Percentiles rank a stretch among this genome's conserved stretches.
Conservation (phyloP, 2,797 vertebrate species). For the Thalassophryne amazonica region DNA sequence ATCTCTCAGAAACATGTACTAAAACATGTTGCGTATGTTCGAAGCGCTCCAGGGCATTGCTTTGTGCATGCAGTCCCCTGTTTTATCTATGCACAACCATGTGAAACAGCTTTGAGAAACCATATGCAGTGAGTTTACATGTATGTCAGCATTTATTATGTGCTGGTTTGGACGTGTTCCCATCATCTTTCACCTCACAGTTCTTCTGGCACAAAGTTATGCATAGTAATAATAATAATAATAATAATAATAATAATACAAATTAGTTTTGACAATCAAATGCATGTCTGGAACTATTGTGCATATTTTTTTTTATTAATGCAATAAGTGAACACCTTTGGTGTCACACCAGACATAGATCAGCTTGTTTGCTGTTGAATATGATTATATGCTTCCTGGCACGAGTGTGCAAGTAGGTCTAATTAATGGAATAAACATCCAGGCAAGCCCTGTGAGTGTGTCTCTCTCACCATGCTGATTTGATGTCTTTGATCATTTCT, state of each 20-base stretch:
- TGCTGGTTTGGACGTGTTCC: conserved; percentile 19
- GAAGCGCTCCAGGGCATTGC: not conserved
- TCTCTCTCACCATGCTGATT: conserved; percentile 56
- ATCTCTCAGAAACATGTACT: conserved; percentile 23
- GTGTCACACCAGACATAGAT: conserved; percentile 5
- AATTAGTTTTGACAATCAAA: conserved; percentile 44
- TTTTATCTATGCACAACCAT: conserved; percentile 22
- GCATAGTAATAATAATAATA: no score
- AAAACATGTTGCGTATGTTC: conserved; percentile 4
- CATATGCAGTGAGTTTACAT: conserved; percentile 30
- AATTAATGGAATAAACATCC: conserved; percentile 59
- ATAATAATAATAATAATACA: conserved; percentile 56
- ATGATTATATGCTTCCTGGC: conserved; percentile 40
- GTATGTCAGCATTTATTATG: conserved; percentile 23
- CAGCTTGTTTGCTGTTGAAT: conserved; percentile 17
- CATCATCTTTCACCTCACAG: conserved; percentile 31
- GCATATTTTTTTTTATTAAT: no score
- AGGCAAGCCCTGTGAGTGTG: conserved; percentile 17
- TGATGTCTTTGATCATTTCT: conserved; percentile 73
- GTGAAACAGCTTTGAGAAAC: conserved; percentile 7
- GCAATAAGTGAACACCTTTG: no score
- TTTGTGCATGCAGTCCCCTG: not conserved
- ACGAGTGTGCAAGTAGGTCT: conserved; percentile 25
- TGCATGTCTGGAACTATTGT: conserved; percentile 10
- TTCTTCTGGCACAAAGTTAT: conserved; percentile 31